phyloP scores from a whole-genome alignment of 2,797 vertebrate genomes.

The Eupleurogrammus muticus region DNA sequence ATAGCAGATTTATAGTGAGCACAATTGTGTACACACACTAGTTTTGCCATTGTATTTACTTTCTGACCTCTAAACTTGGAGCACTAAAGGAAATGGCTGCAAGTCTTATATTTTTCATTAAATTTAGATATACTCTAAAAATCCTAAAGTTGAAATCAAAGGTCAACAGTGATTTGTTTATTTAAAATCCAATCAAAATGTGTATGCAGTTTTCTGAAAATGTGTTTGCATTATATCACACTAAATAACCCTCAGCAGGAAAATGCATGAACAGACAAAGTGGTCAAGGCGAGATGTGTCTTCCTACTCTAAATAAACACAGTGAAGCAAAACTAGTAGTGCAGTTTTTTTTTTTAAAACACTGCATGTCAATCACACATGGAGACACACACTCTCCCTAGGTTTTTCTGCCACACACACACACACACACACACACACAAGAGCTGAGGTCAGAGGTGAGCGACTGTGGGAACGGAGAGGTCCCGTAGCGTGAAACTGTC shows the following conservation, averaged over 20 bases:
- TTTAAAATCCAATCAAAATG: background rate
- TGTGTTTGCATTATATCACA: slow-evolving; percentile 7
- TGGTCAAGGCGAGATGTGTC: slow-evolving; percentile 34
- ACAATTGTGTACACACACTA: background rate
- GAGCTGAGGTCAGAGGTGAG: slow-evolving; percentile 71
- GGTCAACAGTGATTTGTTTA: background rate
- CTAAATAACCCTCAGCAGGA: slow-evolving; percentile 21
- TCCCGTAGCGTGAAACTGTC: slow-evolving; percentile 68
- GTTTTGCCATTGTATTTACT: background rate
- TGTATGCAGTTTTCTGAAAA: background rate
- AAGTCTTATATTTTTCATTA: background rate
- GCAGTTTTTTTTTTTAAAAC: slow-evolving; percentile 38
- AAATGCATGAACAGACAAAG: slow-evolving; percentile 33
- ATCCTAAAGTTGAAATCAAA: background rate
- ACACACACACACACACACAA: slow-evolving; percentile 42
- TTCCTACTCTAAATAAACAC: slow-evolving; percentile 54
- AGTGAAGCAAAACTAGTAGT: slow-evolving; percentile 31
- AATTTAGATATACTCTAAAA: background rate
- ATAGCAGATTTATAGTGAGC: background rate
- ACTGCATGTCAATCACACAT: slow-evolving; percentile 54
- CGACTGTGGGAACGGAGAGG: slow-evolving; percentile 74
- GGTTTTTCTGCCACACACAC: slow-evolving; percentile 11
- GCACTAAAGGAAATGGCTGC: background rate
- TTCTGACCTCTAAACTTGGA: background rate
- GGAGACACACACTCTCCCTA: slow-evolving; percentile 11